Conservation (phyloP, 2,113 vertebrate species). For the Urocynchramus pylzowi region DNA sequence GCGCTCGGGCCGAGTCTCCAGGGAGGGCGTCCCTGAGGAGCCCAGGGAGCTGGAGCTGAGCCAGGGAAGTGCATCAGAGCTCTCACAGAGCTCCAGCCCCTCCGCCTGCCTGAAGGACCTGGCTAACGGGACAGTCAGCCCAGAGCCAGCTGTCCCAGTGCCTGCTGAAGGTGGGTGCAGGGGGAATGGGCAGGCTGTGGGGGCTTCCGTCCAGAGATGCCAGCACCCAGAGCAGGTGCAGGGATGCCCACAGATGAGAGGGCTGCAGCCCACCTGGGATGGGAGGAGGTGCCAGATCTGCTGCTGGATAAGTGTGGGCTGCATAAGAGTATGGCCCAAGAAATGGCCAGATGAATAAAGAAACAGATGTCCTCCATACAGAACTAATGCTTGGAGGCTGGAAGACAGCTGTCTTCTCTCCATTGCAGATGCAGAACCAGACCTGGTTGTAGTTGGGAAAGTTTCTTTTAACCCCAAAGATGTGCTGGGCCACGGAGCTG, state of each 20-base stretch:
- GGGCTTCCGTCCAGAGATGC: neutral
- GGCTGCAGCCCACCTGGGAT: neutral
- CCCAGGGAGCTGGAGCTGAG: neutral
- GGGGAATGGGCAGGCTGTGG: neutral
- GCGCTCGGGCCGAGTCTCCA: accelerated
- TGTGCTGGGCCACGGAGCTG: slow-evolving; percentile 87
- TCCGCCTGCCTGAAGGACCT: neutral
- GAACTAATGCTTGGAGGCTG: neutral
- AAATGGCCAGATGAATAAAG: neutral
- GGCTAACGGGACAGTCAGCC: neutral
- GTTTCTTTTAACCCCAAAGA: slow-evolving; percentile 87
- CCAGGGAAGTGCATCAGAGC: neutral
- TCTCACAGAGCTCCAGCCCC: neutral
- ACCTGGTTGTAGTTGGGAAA: slow-evolving; percentile 86
- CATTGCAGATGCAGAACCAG: slow-evolving; percentile 24
- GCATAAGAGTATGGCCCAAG: neutral
- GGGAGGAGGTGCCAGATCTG: neutral
- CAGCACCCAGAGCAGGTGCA: neutral
- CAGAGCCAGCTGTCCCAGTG: accelerated
- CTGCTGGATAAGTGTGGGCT: neutral
- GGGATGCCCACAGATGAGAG: neutral
- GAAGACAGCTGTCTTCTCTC: neutral
- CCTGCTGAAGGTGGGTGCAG: slow-evolving; percentile 40
- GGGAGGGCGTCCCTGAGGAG: neutral
- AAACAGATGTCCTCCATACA: neutral